Evolutionary conservation across 2,888 invertebrate species (phyloP).

Genomic region (Drosophila recens): DNA sequence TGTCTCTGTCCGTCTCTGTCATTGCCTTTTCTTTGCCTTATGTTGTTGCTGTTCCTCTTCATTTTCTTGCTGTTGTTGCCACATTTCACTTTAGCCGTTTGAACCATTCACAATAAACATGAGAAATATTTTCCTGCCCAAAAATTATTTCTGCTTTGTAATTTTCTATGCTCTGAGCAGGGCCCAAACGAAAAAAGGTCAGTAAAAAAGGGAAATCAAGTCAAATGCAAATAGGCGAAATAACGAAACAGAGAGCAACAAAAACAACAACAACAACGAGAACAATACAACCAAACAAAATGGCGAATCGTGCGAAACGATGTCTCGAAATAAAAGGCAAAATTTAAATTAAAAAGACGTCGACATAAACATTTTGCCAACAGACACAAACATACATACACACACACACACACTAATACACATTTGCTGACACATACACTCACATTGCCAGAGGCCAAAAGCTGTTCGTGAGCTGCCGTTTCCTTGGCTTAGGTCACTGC

Average conservation of each 20-base stretch:
- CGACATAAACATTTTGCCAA: constrained; percentile 73
- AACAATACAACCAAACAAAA: constrained; percentile 43
- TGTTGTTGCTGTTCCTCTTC: constrained; percentile 5
- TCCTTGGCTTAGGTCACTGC: constrained; percentile 45
- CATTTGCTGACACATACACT: constrained; percentile 1
- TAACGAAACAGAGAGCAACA: constrained; percentile 50
- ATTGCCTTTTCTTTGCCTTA: constrained; percentile 4
- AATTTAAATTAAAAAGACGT: constrained; percentile 79
- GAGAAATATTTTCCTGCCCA: constrained; percentile 46
- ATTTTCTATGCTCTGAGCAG: constrained; percentile 35
- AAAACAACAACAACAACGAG: not conserved
- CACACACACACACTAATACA: constrained; percentile 11
- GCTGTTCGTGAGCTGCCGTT: constrained; percentile 26
- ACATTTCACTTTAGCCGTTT: constrained; percentile 24
- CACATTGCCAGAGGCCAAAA: constrained; percentile 14
- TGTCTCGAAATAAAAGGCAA: constrained; percentile 45
- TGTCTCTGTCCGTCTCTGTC: not conserved
- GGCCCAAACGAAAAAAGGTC: constrained; percentile 22
- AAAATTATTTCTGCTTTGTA: constrained; percentile 57
- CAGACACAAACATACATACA: constrained; percentile 43
- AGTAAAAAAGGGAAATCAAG: constrained; percentile 37
- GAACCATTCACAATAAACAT: constrained; percentile 39
- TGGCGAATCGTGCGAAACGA: constrained; percentile 59
- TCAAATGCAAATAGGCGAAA: constrained; percentile 67
- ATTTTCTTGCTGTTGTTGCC: constrained; percentile 5